Base-by-base conservation (phyloP, 2,797 vertebrate species). In the Enteromius unitaeniatus region DNA sequence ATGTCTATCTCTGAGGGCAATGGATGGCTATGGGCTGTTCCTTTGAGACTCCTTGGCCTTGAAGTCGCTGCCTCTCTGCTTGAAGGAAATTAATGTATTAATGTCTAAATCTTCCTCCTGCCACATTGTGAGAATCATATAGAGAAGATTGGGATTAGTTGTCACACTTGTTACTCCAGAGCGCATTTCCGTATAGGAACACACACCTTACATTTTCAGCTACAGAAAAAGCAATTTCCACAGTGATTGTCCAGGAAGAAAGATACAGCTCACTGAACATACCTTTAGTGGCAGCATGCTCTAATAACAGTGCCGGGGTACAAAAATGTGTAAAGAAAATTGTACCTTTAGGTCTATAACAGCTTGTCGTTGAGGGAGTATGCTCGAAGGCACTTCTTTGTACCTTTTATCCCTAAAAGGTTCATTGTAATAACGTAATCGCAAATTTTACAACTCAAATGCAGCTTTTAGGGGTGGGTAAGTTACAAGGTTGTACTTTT, bases 1-100 rank as follows among this genome's bases (percentile, higher is more conserved):
- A 79, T 83, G 77, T 83, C 73, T 79, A 79, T 86, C 81, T 40
- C 62, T 60, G 69, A 75, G 47, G 77, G 62, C 58, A 85, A 49
- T 58, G 67, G 40, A 70, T 77, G 53, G 19, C 75, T 84, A 40
- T 51, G 67, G 53, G 67, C 42, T 62, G 42, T 55, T 84, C 82
- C 75, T 78, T 75, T 69, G 75, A 62, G 82, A 84, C 65, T 78
- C 19, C 40, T 70, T 70, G 82, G 82, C 82, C 82, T 78, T 58
- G 82, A 78, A 84, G 65, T 72, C 49, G 3, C 62, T 34, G 64
- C 64, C 31, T 76, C 58, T 75, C 31, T 67, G 60, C n/a, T 37
- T 67, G 73, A 67, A 75, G 60, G 6, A 65, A 82, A 73, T 74
- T 64, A 64, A 73, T 60, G 28, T 62, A 37, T 62, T 49, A 28